These are phyloP conservation scores for Acanthochromis polyacanthus DNA, from an alignment of 2,113 vertebrate genomes.

Conservation along the genomic window DNA sequence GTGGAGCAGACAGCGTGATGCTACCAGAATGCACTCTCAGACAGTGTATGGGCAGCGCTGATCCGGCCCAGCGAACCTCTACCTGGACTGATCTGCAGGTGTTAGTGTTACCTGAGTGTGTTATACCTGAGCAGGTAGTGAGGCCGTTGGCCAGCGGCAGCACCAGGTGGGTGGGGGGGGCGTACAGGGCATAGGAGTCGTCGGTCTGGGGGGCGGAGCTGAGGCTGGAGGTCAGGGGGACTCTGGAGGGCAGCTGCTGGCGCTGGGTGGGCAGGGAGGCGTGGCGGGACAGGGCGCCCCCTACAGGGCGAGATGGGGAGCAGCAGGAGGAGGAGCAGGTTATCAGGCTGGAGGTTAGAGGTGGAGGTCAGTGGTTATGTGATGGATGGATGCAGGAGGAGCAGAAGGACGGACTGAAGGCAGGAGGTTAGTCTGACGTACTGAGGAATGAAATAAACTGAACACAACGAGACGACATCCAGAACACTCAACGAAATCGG, in stretches of 20 bases:
- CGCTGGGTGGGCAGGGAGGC: constrained; percentile 84
- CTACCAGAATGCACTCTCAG: no score
- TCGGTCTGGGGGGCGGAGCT: constrained; percentile 81
- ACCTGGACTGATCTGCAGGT: no score
- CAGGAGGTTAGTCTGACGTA: constrained; percentile 37
- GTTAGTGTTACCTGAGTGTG: constrained; percentile 11
- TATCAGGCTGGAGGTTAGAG: constrained; percentile 66
- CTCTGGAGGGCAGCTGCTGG: constrained; percentile 84
- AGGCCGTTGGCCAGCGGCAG: constrained; percentile 73
- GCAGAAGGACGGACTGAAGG: constrained; percentile 41
- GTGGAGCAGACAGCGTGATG: no score
- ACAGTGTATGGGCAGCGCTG: no score
- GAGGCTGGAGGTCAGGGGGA: constrained; percentile 67
- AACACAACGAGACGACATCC: no score
- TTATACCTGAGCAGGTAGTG: constrained; percentile 72
- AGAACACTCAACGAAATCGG: no score
- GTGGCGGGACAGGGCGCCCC: constrained; percentile 88
- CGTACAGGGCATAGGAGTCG: constrained; percentile 82
- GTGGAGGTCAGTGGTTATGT: constrained; percentile 63
- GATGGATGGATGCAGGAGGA: constrained; percentile 39
- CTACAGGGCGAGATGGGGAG: constrained; percentile 81
- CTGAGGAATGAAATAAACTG: no score
- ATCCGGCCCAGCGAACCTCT: no score
- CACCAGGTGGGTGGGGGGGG: constrained; percentile 72
- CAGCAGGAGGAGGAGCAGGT: constrained; percentile 23